Base-by-base conservation (phyloP, 92 coral and sea anemone species). In the Zoanthus sociatus region DNA sequence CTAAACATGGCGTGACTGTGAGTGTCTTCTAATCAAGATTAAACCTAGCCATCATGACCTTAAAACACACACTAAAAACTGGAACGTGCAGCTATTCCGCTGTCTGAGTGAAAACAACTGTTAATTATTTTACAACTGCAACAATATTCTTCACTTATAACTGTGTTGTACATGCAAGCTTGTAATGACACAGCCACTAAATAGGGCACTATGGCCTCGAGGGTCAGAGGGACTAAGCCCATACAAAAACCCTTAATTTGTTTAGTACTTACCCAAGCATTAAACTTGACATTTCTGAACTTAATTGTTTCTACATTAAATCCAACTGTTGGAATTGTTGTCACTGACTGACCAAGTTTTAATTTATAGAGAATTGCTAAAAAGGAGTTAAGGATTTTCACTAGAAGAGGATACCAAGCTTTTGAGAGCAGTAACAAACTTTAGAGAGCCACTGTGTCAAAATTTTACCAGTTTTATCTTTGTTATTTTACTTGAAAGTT, bases 251-350 rank as follows among this genome's bases (percentile, higher is more conserved):
- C 26, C 26, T 26, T 26, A 26, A 26, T 26, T 13, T 58, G 7
- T 58, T 15, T 58, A 58, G 18, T 87, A 92, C 99, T 91, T 90
- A 96, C 99, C 99, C 99, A 96, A 7, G 95, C 99, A 93, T 96
- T 96, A 92, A 96, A 96, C 91, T 96, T 96, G 50, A 96, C 97
- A 73, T 95, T 96, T 86, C 88, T 92, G 90, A 83, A 96, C 0
- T 96, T 92, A 50, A 96, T 98, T 5, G 99, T 96, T 85, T 96
- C 99, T 88, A 96, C 99, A 91, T 96, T 96, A 88, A 96, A 96
- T 84, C 99, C 99, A 93, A 96, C 99, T 2, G 99, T 96, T 26
- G 99, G 99, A 93, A 96, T 96, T 21, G 99, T 96, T 78, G 99
- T 96, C 71, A 96, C 98, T 70, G 98, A 96, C 72, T 96, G 98